Evolutionary conservation across 2,113 vertebrate species (phyloP).

Genomic region (Gadus macrocephalus): DNA sequence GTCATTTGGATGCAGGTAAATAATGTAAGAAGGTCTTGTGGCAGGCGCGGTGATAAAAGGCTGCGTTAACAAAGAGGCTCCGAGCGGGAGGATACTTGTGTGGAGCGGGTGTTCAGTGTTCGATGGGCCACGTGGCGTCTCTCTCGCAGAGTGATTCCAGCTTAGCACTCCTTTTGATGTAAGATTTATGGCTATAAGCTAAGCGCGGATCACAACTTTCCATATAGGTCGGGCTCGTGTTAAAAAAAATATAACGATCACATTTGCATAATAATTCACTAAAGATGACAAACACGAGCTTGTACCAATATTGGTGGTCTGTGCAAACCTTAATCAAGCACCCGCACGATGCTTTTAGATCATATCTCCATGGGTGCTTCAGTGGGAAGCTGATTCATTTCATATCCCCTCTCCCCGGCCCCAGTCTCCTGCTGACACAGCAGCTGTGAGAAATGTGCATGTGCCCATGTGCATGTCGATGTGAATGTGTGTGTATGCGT

Average conservation of each 20-base stretch:
- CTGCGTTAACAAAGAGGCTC: too few relatives aligned
- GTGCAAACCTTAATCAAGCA: conserved; percentile 34
- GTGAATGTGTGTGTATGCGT: conserved; percentile 16
- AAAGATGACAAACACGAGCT: conserved; percentile 26
- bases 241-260: not conserved
- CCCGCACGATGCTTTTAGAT: conserved; percentile 39
- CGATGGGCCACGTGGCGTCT: too few relatives aligned
- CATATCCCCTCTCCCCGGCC: conserved; percentile 39
- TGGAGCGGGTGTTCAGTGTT: too few relatives aligned
- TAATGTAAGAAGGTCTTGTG: too few relatives aligned
- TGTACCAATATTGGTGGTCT: conserved; percentile 19
- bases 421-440: conserved; percentile 67
- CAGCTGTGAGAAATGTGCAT: conserved; percentile 58
- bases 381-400: conserved; percentile 53
- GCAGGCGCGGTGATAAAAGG: too few relatives aligned
- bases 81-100: too few relatives aligned
- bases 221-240: not conserved
- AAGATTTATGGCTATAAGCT: not conserved
- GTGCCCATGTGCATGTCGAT: conserved; percentile 1
- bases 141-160: too few relatives aligned
- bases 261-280: not conserved
- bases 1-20: too few relatives aligned
- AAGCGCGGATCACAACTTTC: not conserved
- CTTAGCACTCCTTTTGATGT: not conserved
- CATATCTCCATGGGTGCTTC: conserved; percentile 32